phyloP scores from a whole-genome alignment of 2,888 invertebrate genomes.

The Sicus ferrugineus region DNA sequence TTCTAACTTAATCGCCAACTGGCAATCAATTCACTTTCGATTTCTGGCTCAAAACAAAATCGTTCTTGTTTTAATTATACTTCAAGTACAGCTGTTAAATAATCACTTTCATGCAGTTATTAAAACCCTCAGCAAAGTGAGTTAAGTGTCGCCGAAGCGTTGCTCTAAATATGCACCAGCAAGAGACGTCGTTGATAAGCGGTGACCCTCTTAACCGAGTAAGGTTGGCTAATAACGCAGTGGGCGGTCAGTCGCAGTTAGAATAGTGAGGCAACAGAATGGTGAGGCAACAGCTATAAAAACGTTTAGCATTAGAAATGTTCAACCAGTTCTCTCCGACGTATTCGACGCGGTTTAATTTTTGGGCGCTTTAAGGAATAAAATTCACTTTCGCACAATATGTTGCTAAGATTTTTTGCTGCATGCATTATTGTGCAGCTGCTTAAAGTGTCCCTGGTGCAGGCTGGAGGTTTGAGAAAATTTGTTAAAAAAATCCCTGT shows the following conservation, averaged over 20 bases:
- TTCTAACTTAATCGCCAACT: too few relatives aligned
- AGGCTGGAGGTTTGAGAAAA: conserved; percentile 43
- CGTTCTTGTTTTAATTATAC: background rate
- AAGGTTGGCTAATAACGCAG: conserved; percentile 21
- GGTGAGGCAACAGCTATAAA: background rate
- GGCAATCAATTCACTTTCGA: too few relatives aligned
- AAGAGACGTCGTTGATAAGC: conserved; percentile 21
- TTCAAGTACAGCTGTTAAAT: background rate
- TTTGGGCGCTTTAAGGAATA: background rate
- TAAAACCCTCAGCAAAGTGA: conserved; percentile 29
- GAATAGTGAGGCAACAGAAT: background rate
- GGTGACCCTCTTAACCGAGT: background rate
- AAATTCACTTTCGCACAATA: background rate
- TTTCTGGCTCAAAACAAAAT: too few relatives aligned
- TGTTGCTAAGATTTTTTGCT: background rate
- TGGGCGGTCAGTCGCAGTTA: conserved; percentile 36
- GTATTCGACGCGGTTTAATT: background rate
- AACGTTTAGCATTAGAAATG: background rate
- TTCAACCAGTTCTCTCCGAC: background rate
- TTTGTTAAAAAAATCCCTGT: background rate
- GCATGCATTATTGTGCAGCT: background rate
- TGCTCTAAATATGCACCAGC: conserved; percentile 15
- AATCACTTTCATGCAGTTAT: background rate
- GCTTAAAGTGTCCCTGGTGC: conserved; percentile 39
- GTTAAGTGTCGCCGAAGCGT: conserved; percentile 40